These are phyloP conservation scores for Nestor notabilis DNA, from an alignment of 2,113 vertebrate genomes.

Conservation along the genomic window DNA sequence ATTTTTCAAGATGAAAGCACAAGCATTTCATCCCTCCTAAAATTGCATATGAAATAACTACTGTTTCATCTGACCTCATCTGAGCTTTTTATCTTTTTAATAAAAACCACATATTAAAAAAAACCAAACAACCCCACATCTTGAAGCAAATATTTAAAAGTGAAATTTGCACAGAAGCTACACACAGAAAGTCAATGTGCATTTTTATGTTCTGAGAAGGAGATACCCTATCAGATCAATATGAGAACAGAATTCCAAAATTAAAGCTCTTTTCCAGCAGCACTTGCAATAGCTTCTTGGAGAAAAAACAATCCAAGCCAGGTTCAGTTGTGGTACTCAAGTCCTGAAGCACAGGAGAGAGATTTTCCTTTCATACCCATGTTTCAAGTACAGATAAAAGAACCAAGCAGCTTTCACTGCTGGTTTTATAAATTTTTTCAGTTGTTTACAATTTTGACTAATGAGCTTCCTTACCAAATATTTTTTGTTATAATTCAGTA, in stretches of 20 bases:
- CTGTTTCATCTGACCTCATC: not conserved
- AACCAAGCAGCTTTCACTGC: not conserved
- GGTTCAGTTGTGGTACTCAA: not conserved
- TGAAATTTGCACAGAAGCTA: not conserved
- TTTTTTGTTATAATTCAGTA: not conserved
- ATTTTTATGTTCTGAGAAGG: not conserved
- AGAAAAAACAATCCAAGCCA: not conserved
- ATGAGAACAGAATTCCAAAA: not conserved
- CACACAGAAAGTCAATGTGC: not conserved
- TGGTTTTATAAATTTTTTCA: not conserved
- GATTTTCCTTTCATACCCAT: not conserved
- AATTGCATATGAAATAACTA: slow-evolving; percentile 22
- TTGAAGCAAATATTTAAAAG: not conserved
- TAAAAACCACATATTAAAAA: not conserved
- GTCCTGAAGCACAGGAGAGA: not conserved
- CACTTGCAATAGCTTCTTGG: not conserved
- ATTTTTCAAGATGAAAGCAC: slow-evolving; percentile 29
- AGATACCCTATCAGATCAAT: not conserved
- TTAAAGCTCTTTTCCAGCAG: not conserved
- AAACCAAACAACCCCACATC: not conserved
- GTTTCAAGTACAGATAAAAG: not conserved
- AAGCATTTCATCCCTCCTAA: not conserved
- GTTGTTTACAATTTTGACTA: not conserved
- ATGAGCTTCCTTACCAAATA: not conserved
- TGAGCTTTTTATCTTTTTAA: slow-evolving; percentile 26